Base-by-base conservation (phyloP, 2,888 invertebrate genomes). In the Odontothrips loti region DNA sequence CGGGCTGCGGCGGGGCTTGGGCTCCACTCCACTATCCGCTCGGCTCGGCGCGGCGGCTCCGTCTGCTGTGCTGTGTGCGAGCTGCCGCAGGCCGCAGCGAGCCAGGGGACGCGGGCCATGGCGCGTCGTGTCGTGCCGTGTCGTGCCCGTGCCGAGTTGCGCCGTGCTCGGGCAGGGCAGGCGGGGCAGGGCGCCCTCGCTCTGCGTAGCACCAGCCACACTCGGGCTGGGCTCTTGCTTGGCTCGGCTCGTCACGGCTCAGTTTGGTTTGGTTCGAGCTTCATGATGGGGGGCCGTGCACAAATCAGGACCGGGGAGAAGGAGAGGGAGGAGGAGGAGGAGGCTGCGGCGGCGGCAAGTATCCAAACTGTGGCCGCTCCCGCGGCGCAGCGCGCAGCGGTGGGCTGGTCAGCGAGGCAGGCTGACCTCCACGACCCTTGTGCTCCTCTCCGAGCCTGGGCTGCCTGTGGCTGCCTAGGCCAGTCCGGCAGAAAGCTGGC, bases 11-110 rank as follows among this genome's bases (percentile, higher is more conserved):
- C 68, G 27, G 20, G 17, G 9, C 80, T 79, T 79, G 23, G 51
- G 51, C 51, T 51, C 51, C 20, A 10, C 51, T 10, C 6, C 15
- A 4, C 68, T 68, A 75, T 47, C 51, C 79, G 79, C 48, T 79
- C 80, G 43, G 58, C 80, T 27, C 75, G 51, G 23, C 68, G 58
- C 29, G 79, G 79, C 80, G 68, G 79, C 81, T 81, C 68, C 79
- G 81, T 81, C 34, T 43, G 79, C 79, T 79, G 81, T 80, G 80
- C 81, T 80, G 79, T 80, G 75, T 58, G 79, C 51, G 81, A 80
- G 80, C 48, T 47, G 79, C 48, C 79, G 79, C 47, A 79, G 58
- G 80, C 78, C 63, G 81, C 81, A 79, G 78, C 81, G 34, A 43
- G 34, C 34, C 34, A 43, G 34, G 34, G 34, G 34, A 43, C 34